Evolutionary conservation across 2,797 vertebrate species (phyloP), one percentile per base, ranked within the genome.

Genomic region (Rhabdomys pumilio): DNA sequence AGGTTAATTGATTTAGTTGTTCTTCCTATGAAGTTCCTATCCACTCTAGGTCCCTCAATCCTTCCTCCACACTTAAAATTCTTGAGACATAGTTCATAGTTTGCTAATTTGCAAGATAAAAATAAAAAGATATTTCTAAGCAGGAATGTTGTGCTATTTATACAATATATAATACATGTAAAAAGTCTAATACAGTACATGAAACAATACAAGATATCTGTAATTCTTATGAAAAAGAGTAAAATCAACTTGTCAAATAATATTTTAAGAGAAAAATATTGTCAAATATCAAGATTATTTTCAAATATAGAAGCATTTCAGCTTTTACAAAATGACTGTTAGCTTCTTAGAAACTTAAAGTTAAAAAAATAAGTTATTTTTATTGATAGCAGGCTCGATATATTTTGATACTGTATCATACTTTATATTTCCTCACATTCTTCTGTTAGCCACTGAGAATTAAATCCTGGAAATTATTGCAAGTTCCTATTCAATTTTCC

Each of bases 401-500:
- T 44, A 57, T 29, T 88, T 88, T 89, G 29, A 75, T 59, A 12
- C 17, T 88, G 6, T 75, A 69, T 44, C 53, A 59, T 89, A 73
- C 59, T 57, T 44, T 75, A 31, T 44, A 75, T 41, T 29, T 22
- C 50, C n/a, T 24, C 53, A 55, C 1, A 75, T 31, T 87, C 11
- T 84, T 22, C n/a, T n/a, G 63, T n/a, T 22, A 91, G 26, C 26
- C 85, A 79, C 65, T 86, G 75, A 65, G 73, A 94, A 34, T 10
- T 82, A 22, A 91, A 93, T 90, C 8, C 9, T 79, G 15, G 17
- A 94, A 93, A 93, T 95, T 47, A 87, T 3, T 86, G 31, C 7
- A 83, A 95, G 31, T 83, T 91, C 22, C 89, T 88, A 93, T 92
- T 83, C 44, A 79, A 2, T 93, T 93, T 90, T 92, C 61, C 29